A percentile compares a stretch with the other conserved stretches of the same genome.
Evolutionary conservation across 2,888 invertebrate genomes (phyloP).

Genomic region (Helicoverpa assulta): DNA sequence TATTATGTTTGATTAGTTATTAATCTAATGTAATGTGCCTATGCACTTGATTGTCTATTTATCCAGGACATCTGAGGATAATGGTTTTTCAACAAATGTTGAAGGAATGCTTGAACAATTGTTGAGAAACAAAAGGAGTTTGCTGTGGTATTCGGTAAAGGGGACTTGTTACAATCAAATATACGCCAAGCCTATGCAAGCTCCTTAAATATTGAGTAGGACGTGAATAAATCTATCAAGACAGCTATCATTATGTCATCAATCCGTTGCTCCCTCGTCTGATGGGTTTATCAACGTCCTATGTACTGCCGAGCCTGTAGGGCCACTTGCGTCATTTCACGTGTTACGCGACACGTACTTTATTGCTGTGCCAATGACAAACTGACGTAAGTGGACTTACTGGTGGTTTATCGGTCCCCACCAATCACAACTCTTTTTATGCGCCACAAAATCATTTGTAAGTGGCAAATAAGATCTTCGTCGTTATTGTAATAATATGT

Average conservation of each 20-base stretch:
- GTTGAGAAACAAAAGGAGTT: slow-evolving; percentile 71
- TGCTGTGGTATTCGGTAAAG: slow-evolving; percentile 66
- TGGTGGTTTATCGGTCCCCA: slow-evolving; percentile 64
- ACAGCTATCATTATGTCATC: slow-evolving; percentile 32
- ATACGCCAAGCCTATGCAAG: slow-evolving; percentile 69
- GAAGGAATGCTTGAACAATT: slow-evolving; percentile 55
- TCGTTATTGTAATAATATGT: slow-evolving; percentile 71
- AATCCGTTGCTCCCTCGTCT: slow-evolving; percentile 37
- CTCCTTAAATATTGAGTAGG: slow-evolving; percentile 60
- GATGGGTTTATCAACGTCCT: slow-evolving; percentile 64
- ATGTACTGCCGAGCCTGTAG: slow-evolving; percentile 40
- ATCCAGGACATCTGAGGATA: slow-evolving; percentile 80
- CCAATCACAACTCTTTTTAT: slow-evolving; percentile 71
- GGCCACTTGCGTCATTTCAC: slow-evolving; percentile 56
- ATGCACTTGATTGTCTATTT: slow-evolving; percentile 79
- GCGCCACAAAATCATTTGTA: slow-evolving; percentile 73
- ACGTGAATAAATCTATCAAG: slow-evolving; percentile 65
- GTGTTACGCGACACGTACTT: slow-evolving; percentile 37
- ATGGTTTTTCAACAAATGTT: slow-evolving; percentile 71
- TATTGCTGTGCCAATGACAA: slow-evolving; percentile 40
- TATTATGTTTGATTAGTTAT: slow-evolving; percentile 87
- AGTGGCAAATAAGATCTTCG: slow-evolving; percentile 78
- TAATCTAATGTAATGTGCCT: slow-evolving; percentile 88
- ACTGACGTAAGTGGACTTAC: slow-evolving; percentile 57
- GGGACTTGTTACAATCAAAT: slow-evolving; percentile 69